Evolutionary conservation across 2,113 vertebrate species (phyloP), one percentile per base, ranked within the genome.

Genomic region (Puma concolor): DNA sequence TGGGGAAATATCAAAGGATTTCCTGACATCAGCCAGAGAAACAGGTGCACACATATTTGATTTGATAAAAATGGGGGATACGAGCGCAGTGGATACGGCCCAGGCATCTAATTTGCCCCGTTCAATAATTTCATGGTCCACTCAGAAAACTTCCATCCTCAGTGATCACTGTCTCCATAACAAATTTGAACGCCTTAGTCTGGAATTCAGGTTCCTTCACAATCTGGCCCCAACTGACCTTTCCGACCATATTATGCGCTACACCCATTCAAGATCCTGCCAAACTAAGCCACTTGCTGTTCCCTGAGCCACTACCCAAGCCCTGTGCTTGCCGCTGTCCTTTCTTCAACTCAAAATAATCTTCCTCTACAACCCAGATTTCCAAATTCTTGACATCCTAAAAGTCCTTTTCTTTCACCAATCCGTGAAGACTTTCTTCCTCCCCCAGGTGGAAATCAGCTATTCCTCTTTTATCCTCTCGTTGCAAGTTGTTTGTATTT

Each of bases 1-100:
- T 93, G 67, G 81, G 95, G 97, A 97, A 96, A 97, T 93, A 98
- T 79, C 94, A 97, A 96, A 98, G 81, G 88, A 92, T 98, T 98
- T 96, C 94, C 92, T 96, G 96, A 93, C 96, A 88, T 81, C 66
- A 88, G 87, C 80, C 86, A 88, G 92, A 95, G 92, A 92, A 97
- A 84, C 95, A 98, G 91, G 98, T 97, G 95, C 64, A 84, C 0
- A 13, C 57, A 88, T 90, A 91, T 44, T 94, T 95, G 87, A 91
- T 90, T 93, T 93, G 90, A 98, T 96, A 88, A 95, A 97, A 96
- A 95, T 72, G 71, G 54, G 29, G 48, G 36, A 93, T 66, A 64
- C 0, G 27, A 66, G 50, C 25, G 11, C 71, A 60, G 29, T 88
- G 86, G 79, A 74, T n/a, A 33, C 5, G 11, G 23, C 71, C 66